phyloP scores from a whole-genome alignment of 2,797 vertebrate species.

The Gymnopithys bicolor region DNA sequence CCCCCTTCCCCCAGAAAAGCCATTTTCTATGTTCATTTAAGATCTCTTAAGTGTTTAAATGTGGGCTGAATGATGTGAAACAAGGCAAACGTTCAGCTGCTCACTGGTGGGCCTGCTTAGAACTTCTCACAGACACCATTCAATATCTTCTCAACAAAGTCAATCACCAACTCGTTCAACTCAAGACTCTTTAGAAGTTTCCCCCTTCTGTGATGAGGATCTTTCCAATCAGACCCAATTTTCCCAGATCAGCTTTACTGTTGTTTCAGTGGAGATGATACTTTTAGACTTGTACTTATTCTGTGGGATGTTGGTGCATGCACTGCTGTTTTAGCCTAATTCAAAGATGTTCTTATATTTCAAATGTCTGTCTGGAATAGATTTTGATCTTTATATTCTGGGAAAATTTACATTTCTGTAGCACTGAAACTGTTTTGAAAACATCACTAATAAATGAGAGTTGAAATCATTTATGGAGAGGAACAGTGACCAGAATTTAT shows the following conservation, averaged over 20 bases:
- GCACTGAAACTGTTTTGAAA: background rate
- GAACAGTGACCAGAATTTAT: background rate
- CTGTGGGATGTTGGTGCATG: background rate
- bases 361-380: background rate
- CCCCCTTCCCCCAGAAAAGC: background rate
- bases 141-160: background rate
- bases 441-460: background rate
- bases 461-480: background rate
- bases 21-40: background rate
- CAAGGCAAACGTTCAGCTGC: accelerated
- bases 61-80: background rate
- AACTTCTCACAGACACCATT: background rate
- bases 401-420: background rate
- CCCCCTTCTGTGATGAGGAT: background rate
- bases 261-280: background rate
- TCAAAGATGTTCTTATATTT: background rate
- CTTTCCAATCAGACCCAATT: background rate
- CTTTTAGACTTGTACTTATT: background rate
- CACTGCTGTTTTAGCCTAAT: background rate
- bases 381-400: background rate
- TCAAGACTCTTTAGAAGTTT: background rate
- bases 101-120: background rate
- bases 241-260: background rate
- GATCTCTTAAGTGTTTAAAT: background rate
- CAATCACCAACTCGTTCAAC: background rate